These are phyloP conservation scores for Drosophila stalkeri DNA, from an alignment of 2,888 invertebrate species.

Conservation along the genomic window DNA sequence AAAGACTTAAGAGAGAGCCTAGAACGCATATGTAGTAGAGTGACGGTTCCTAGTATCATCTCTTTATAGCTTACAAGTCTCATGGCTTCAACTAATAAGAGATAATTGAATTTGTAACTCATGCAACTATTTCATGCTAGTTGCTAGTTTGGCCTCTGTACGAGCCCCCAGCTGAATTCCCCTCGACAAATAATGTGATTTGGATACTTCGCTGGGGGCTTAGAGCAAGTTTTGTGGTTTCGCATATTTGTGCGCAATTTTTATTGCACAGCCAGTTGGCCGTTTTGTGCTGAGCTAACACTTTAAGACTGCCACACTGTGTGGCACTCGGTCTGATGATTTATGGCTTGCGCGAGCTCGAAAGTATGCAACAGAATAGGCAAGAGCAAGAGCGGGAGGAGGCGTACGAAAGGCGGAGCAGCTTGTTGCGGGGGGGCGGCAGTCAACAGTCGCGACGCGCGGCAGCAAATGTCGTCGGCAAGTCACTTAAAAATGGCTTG, in stretches of 20 bases:
- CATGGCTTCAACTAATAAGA: neutral
- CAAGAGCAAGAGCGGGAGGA: neutral
- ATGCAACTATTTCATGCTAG: neutral
- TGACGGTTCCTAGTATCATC: neutral
- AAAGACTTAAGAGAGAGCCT: neutral
- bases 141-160: neutral
- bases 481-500: constrained; percentile 76
- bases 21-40: neutral
- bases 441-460: constrained; percentile 46
- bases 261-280: constrained; percentile 39
- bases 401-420: neutral
- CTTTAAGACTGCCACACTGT: constrained; percentile 62
- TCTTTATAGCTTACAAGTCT: neutral
- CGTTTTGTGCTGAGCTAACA: constrained; percentile 66
- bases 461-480: constrained; percentile 68
- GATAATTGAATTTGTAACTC: neutral
- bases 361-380: constrained; percentile 70
- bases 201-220: constrained; percentile 21
- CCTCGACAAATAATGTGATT: constrained; percentile 34
- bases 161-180: neutral
- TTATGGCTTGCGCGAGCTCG: constrained; percentile 65
- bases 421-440: constrained; percentile 20
- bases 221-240: constrained; percentile 12
- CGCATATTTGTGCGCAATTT: constrained; percentile 53
- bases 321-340: constrained; percentile 61